phyloP scores from a whole-genome alignment of 2,797 vertebrate genomes.

The Thalassophryne amazonica region DNA sequence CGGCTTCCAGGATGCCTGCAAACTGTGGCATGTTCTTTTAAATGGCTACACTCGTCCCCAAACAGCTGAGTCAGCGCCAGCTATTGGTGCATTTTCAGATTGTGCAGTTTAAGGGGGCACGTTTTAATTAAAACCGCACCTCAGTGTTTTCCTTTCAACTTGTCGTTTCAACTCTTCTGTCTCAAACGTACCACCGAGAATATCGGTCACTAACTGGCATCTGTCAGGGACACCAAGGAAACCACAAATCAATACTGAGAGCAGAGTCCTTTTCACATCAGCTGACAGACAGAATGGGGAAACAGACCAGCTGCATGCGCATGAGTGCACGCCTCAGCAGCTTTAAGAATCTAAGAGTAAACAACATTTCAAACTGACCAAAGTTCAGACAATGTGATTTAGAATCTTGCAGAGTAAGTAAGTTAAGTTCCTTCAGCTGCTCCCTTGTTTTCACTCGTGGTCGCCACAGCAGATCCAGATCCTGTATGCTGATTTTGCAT shows the following conservation, averaged over 20 bases:
- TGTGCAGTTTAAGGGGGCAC: too few species aligned
- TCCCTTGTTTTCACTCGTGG: too few species aligned
- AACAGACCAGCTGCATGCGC: not conserved
- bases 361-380: too few species aligned
- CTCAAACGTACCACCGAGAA: slow-evolving; percentile 15
- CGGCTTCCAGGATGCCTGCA: not conserved
- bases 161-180: not conserved
- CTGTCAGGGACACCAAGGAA: slow-evolving; percentile 19
- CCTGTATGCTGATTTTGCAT: too few species aligned
- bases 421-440: too few species aligned
- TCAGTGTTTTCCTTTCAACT: not conserved
- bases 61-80: not conserved
- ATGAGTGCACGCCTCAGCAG: slow-evolving; percentile 1
- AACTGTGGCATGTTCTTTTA: not conserved
- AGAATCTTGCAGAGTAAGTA: too few species aligned
- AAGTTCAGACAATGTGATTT: too few species aligned
- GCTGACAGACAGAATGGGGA: not conserved
- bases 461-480: too few species aligned
- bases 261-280: not conserved
- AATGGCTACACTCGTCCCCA: not conserved
- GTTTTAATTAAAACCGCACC: not conserved
- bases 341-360: too few species aligned
- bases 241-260: slow-evolving; percentile 35
- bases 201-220: slow-evolving; percentile 11
- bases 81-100: not conserved